phyloP scores from a whole-genome alignment of 2,797 vertebrate genomes.

The Chaunax sp. region DNA sequence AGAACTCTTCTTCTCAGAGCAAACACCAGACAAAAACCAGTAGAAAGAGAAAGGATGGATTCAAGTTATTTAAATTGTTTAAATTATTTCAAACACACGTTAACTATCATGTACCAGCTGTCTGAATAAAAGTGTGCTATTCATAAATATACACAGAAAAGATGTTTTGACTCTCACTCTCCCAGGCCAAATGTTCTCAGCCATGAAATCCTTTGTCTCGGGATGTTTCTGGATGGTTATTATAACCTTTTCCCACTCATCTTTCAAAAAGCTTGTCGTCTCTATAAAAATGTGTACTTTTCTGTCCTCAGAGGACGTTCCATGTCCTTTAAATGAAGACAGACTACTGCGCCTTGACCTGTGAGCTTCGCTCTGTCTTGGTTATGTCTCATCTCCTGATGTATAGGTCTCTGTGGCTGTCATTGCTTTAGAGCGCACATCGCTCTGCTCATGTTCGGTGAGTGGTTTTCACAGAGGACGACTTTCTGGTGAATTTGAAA shows the following conservation, averaged over 20 bases:
- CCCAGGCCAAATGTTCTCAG: too few relatives aligned
- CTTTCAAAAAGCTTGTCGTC: conserved; percentile 21
- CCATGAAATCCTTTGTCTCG: not conserved
- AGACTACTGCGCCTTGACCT: conserved; percentile 32
- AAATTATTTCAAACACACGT: too few relatives aligned
- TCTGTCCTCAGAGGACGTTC: conserved; percentile 17
- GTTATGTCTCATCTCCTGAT: conserved; percentile 38
- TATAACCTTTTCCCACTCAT: conserved; percentile 11
- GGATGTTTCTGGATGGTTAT: conserved; percentile 7
- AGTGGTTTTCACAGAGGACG: conserved; percentile 12
- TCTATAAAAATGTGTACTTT: conserved; percentile 22
- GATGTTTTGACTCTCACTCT: not conserved
- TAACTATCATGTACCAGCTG: too few relatives aligned
- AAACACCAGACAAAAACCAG: too few relatives aligned
- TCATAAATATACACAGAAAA: too few relatives aligned
- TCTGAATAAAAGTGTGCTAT: too few relatives aligned
- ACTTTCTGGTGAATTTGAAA: conserved; percentile 11
- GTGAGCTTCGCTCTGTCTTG: conserved; percentile 27
- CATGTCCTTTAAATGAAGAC: conserved; percentile 55
- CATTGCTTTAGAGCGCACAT: not conserved
- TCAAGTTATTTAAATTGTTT: too few relatives aligned
- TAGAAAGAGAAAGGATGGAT: too few relatives aligned
- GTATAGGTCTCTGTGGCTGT: conserved; percentile 14
- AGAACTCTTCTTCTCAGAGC: too few relatives aligned
- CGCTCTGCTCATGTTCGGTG: conserved; percentile 5